phyloP scores from a whole-genome alignment of 2,113 vertebrate genomes.

The Orthonyx spaldingii region DNA sequence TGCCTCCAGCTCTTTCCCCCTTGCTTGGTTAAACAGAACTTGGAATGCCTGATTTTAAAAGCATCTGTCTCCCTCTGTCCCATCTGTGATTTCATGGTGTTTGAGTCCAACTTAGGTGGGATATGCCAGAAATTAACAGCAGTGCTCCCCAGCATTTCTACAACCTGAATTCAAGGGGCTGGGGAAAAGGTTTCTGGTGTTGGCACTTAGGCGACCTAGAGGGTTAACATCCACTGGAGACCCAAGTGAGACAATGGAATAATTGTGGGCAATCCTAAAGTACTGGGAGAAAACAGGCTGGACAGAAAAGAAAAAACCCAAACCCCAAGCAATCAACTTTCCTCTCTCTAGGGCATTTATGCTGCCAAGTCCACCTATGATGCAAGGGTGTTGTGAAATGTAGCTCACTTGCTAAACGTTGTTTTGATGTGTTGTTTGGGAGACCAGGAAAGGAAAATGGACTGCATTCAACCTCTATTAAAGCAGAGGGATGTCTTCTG shows the following conservation, averaged over 20 bases:
- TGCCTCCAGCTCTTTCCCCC: not conserved
- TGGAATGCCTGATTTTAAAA: not conserved
- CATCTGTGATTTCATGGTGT: not conserved
- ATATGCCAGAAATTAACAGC: conserved; percentile 59
- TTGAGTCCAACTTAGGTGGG: conserved; percentile 38
- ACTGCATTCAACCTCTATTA: conserved; percentile 47
- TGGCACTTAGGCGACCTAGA: not conserved
- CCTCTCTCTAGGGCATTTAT: conserved; percentile 20
- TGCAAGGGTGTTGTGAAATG: conserved; percentile 37
- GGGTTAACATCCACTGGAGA: conserved; percentile 55
- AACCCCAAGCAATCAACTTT: not conserved
- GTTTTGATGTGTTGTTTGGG: conserved; percentile 49
- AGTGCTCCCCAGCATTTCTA: conserved; percentile 40
- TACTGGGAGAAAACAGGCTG: conserved; percentile 34
- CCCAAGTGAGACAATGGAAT: conserved; percentile 57
- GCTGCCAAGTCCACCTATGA: conserved; percentile 43
- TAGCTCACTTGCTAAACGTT: not conserved
- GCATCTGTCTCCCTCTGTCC: not conserved
- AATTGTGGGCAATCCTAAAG: conserved; percentile 28
- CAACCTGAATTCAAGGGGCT: conserved; percentile 39
- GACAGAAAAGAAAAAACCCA: not conserved
- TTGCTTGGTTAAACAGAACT: not conserved
- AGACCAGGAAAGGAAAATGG: conserved; percentile 33
- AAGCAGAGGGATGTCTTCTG: not conserved
- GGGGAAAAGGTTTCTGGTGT: conserved; percentile 8